phyloP scores from a whole-genome alignment of 1,140 invertebrate genomes.

The Drosophila erecta region DNA sequence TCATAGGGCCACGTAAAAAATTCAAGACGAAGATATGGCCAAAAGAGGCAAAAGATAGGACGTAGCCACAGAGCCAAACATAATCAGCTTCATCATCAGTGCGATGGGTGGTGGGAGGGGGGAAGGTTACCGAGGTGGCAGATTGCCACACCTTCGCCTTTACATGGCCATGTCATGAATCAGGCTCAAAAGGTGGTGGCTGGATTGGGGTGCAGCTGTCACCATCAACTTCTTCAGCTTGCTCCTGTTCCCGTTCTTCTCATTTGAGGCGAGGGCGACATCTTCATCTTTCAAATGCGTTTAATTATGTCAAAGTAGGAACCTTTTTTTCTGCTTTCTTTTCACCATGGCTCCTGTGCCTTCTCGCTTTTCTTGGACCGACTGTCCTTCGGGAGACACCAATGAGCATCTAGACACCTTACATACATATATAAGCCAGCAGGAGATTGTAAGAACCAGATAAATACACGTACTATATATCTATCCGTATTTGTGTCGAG shows the following conservation, averaged over 20 bases:
- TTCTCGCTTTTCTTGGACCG: neutral
- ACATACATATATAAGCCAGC: neutral
- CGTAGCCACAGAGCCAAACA: conserved; percentile 28
- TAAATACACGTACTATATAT: conserved; percentile 1
- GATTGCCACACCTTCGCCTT: conserved; percentile 54
- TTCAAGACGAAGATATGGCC: conserved; percentile 29
- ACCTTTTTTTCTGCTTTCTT: conserved; percentile 29
- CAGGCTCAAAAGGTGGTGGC: conserved; percentile 10
- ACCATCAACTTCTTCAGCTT: conserved; percentile 44
- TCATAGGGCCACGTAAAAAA: conserved; percentile 49
- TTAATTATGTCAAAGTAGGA: conserved; percentile 80
- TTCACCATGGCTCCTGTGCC: neutral
- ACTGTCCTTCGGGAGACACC: conserved; percentile 6
- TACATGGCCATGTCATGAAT: conserved; percentile 43
- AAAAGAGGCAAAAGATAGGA: conserved; percentile 7
- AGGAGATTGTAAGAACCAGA: conserved; percentile 15
- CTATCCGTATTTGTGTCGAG: neutral
- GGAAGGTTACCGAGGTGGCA: conserved; percentile 7
- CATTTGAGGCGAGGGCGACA: conserved; percentile 52
- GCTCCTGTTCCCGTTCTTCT: conserved; percentile 10
- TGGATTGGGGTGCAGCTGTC: neutral
- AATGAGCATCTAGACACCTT: conserved; percentile 6
- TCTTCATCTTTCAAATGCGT: conserved; percentile 82
- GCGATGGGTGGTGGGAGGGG: conserved; percentile 7
- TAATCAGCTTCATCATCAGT: conserved; percentile 75